A percentile compares a stretch with the other conserved stretches of the same genome.
Conservation (phyloP, 2,888 invertebrate species). For the Acleris literana region DNA sequence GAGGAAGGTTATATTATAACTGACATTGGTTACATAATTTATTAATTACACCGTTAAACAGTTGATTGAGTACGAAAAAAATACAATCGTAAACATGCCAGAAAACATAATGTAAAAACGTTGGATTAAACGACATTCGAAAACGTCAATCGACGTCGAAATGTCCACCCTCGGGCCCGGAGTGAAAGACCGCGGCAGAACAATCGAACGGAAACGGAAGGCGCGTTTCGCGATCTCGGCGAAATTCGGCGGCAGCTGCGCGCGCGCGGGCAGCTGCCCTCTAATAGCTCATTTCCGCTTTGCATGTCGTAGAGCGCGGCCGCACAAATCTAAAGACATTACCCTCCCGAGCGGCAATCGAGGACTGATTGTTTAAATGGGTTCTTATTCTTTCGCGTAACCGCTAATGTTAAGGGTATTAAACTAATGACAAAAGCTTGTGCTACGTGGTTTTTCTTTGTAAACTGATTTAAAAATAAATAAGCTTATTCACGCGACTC, state of each 20-base stretch:
- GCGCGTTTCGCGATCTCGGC: conserved; percentile 81
- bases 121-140: conserved; percentile 48
- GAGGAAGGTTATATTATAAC: too few relatives aligned
- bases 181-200: conserved; percentile 56
- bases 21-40: background rate
- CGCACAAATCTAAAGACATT: conserved; percentile 39
- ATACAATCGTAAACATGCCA: background rate
- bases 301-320: conserved; percentile 54
- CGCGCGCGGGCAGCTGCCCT: conserved; percentile 67
- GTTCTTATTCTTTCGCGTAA: conserved; percentile 6
- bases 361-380: conserved; percentile 33
- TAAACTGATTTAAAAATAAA: background rate
- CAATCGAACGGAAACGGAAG: conserved; percentile 82
- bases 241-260: conserved; percentile 80
- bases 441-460: background rate
- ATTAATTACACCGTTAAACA: background rate
- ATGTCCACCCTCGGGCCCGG: conserved; percentile 64
- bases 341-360: conserved; percentile 13
- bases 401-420: conserved; percentile 7
- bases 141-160: conserved; percentile 54
- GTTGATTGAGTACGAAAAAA: background rate
- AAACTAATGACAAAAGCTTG: conserved; percentile 15
- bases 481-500: too few relatives aligned
- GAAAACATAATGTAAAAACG: conserved; percentile 38
- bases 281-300: conserved; percentile 80